Evolutionary conservation across 2,113 vertebrate species (phyloP).

Genomic region (Fukomys damarensis): DNA sequence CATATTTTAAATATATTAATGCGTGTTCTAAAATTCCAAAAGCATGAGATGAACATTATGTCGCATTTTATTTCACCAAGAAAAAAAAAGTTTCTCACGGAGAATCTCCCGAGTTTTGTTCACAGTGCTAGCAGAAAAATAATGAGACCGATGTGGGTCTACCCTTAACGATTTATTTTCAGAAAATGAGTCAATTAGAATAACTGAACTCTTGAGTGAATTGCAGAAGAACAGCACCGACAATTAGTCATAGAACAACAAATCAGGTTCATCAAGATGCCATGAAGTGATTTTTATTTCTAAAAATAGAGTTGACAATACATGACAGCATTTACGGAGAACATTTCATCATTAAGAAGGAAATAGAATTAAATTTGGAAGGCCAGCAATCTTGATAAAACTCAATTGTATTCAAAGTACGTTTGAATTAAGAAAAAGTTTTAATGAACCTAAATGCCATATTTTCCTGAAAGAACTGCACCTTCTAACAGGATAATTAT

Average conservation of each 20-base stretch:
- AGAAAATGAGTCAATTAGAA: constrained; percentile 21
- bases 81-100: not conserved
- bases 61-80: constrained; percentile 48
- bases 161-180: constrained; percentile 41
- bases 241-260: not conserved
- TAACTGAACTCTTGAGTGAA: not conserved
- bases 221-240: not conserved
- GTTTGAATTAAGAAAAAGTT: not conserved
- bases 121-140: not conserved
- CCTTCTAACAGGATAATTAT: not conserved
- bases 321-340: not conserved
- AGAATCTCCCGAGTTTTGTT: not conserved
- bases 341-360: not conserved
- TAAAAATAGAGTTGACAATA: constrained; percentile 29
- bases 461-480: constrained; percentile 20
- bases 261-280: constrained; percentile 27
- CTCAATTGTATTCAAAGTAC: not conserved
- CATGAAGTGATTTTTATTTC: constrained; percentile 60
- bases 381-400: not conserved
- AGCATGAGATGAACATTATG: not conserved
- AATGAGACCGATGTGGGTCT: not conserved
- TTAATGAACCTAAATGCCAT: not conserved
- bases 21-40: not conserved
- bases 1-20: not conserved
- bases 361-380: constrained; percentile 55